These are phyloP conservation scores for Diplodus puntazzo DNA, from an alignment of 2,797 vertebrate genomes.

Conservation along the genomic window DNA sequence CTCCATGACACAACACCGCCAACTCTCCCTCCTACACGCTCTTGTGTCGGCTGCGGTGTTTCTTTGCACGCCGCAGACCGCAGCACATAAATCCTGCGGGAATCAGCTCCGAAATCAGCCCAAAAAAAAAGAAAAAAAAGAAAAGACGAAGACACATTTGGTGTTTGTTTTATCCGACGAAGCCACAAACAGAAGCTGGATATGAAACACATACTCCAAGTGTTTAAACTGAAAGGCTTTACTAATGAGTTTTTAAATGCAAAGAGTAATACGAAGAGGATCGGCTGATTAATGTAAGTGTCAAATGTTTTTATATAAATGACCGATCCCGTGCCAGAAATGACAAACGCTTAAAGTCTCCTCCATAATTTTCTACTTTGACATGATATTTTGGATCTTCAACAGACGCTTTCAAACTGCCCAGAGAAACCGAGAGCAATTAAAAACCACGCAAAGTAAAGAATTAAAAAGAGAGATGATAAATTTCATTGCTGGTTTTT, in stretches of 20 bases:
- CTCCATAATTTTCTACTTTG: background rate
- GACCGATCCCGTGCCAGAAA: background rate
- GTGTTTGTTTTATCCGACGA: constrained; percentile 24
- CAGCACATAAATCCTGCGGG: constrained; percentile 62
- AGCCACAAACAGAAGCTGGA: constrained; percentile 28
- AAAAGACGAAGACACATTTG: constrained; percentile 20
- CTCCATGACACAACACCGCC: constrained; percentile 41
- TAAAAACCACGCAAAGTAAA: constrained; percentile 12
- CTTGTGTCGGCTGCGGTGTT: constrained; percentile 24
- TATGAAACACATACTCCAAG: constrained; percentile 1
- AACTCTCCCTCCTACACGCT: constrained; percentile 22
- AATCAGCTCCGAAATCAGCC: constrained; percentile 34
- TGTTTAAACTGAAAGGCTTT: background rate
- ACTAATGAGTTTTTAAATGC: constrained; percentile 6
- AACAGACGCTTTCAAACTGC: constrained; percentile 3
- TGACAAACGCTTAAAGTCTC: background rate
- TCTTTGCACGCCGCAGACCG: constrained; percentile 46
- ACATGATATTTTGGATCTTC: constrained; percentile 26
- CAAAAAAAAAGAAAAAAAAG: background rate
- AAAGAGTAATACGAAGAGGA: constrained; percentile 9
- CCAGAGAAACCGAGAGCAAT: constrained; percentile 26
- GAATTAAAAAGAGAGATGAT: background rate
- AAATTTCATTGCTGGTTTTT: constrained; percentile 4
- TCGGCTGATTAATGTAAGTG: constrained; percentile 12
- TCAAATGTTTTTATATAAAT: constrained; percentile 6